phyloP scores from a whole-genome alignment of 2,797 vertebrate species.

The Pangasius macronema region DNA sequence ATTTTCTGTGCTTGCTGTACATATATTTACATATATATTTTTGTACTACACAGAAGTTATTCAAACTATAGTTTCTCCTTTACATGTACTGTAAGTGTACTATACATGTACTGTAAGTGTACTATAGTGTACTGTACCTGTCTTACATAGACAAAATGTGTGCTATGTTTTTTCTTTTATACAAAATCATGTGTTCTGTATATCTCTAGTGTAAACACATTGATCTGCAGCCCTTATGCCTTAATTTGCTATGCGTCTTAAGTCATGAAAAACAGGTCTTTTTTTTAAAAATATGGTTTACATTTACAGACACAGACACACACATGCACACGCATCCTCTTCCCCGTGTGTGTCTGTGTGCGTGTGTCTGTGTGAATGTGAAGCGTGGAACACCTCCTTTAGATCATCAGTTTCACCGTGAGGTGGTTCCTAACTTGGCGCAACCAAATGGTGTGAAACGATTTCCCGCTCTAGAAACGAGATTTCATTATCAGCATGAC shows the following conservation, averaged over 20 bases:
- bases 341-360: conserved; percentile 64
- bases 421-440: conserved; percentile 64
- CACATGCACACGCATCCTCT: conserved; percentile 42
- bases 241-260: conserved; percentile 76
- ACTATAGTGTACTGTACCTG: background rate
- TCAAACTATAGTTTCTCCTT: background rate
- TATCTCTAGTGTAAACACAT: conserved; percentile 3
- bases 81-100: background rate
- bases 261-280: conserved; percentile 69
- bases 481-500: conserved; percentile 68
- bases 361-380: conserved; percentile 59
- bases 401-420: conserved; percentile 63
- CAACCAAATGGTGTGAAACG: conserved; percentile 66
- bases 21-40: background rate
- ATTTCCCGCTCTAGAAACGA: conserved; percentile 68
- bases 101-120: background rate
- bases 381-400: conserved; percentile 59
- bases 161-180: background rate
- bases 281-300: conserved; percentile 65
- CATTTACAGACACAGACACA: conserved; percentile 56
- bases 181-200: background rate
- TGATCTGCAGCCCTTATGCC: conserved; percentile 74
- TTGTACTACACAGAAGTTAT: background rate
- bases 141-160: background rate
- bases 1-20: background rate